These are phyloP conservation scores for Drosophila meridiana DNA, from an alignment of 2,888 invertebrate species.

Conservation along the genomic window DNA sequence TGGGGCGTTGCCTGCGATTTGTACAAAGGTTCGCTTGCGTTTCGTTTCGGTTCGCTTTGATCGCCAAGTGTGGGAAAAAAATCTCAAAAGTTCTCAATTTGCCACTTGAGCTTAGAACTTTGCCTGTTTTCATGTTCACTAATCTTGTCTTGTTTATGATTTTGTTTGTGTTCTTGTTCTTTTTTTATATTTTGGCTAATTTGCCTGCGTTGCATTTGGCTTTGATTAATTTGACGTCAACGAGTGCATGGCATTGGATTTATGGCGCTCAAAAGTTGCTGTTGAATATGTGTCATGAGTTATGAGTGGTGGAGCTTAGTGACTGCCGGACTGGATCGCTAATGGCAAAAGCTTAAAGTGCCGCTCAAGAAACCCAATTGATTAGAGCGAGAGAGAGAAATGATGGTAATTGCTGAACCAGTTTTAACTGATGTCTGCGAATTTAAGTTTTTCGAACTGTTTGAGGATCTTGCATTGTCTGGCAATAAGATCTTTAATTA, in stretches of 20 bases:
- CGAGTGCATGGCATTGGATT: constrained; percentile 74
- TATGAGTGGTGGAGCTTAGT: constrained; percentile 35
- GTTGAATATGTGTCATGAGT: constrained; percentile 55
- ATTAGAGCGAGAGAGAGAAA: neutral
- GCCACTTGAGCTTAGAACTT: constrained; percentile 65
- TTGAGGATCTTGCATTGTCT: neutral
- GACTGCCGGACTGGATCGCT: constrained; percentile 27
- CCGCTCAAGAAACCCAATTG: constrained; percentile 1
- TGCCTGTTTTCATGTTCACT: constrained; percentile 44
- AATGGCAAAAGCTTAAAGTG: constrained; percentile 39
- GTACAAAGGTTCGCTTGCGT: constrained; percentile 50
- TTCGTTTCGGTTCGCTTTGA: constrained; percentile 68
- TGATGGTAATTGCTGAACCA: neutral
- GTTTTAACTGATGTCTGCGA: neutral
- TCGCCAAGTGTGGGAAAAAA: constrained; percentile 69
- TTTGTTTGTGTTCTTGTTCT: constrained; percentile 6
- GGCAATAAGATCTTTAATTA: too few species aligned
- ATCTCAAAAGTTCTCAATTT: constrained; percentile 64
- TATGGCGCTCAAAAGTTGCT: constrained; percentile 58
- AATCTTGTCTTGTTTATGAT: constrained; percentile 36
- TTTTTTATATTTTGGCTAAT: constrained; percentile 55
- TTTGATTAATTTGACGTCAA: constrained; percentile 79
- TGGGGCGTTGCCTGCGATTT: constrained; percentile 74
- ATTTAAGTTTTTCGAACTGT: neutral
- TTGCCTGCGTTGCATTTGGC: constrained; percentile 72